Conservation (phyloP, 92 coral and sea anemone species). For the Parazoanthus swiftii region DNA sequence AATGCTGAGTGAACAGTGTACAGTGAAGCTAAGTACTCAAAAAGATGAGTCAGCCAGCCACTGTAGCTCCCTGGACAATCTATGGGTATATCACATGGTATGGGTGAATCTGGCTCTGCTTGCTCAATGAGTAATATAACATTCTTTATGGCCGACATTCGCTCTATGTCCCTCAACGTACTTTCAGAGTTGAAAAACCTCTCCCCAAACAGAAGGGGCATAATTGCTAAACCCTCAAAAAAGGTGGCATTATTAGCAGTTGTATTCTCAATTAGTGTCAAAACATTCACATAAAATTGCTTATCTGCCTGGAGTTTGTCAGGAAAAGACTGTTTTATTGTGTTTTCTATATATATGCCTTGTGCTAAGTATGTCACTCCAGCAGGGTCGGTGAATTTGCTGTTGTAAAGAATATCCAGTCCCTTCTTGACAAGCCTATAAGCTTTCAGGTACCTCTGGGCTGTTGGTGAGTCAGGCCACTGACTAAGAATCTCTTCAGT, state of each 20-base stretch:
- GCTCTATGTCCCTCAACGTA: conserved; percentile 22
- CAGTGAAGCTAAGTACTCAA: conserved; percentile 41
- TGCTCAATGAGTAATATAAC: conserved; percentile 59
- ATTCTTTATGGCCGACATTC: conserved; percentile 46
- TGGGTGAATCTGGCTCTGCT: conserved; percentile 45
- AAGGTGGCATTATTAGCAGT: conserved; percentile 39
- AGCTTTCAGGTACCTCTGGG: conserved; percentile 68
- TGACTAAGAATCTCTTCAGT: conserved; percentile 56
- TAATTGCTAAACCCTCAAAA: conserved; percentile 63
- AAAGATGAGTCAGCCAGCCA: conserved; percentile 71
- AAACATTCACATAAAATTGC: conserved; percentile 1
- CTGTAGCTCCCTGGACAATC: conserved; percentile 61
- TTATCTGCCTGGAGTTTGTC: background rate
- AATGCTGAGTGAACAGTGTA: conserved; percentile 39
- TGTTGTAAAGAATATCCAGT: conserved; percentile 48
- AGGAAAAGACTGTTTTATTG: conserved; percentile 36
- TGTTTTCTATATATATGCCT: conserved; percentile 56
- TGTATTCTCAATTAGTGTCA: background rate
- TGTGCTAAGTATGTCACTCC: conserved; percentile 63
- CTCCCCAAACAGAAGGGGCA: background rate
- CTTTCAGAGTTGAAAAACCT: background rate
- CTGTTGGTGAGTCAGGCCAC: conserved; percentile 73
- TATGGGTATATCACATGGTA: conserved; percentile 43
- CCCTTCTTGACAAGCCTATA: conserved; percentile 61
- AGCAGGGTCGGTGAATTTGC: conserved; percentile 58